Evolutionary conservation across 2,113 vertebrate species (phyloP), one percentile per base, ranked within the genome.

Genomic region (Chascanopsetta lugubris): DNA sequence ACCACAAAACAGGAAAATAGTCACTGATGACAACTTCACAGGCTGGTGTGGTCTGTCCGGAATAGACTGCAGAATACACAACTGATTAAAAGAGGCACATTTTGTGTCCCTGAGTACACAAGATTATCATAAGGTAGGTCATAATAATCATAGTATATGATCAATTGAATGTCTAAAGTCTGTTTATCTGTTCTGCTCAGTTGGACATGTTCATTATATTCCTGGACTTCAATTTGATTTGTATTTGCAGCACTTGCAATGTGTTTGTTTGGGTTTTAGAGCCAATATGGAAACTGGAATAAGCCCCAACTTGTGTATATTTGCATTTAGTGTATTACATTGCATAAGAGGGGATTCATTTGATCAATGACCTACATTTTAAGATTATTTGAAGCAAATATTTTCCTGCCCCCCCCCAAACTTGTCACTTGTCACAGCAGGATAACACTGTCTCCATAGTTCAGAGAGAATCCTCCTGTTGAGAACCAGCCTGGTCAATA

Each of bases 361-460:
- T 21, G 2, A 22, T 55, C 6, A 34, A 56, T 18, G 17, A 10
- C 12, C 50, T 20, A 12, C 18, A 38, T 21, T 11, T 22, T 49
- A 36, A 57, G 48, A 69, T 43, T 40, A 51, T 58, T 72, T 59
- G n/a, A n/a, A 18, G 32, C 40, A 65, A n/a, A 36, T n/a, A 29
- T 69, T 62, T n/a, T 59, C 45, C 22, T 62, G 27, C 21, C 58
- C 3, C 22, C 18, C 34, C 47, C 40, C 25, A 42, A 43, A n/a
- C n/a, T n/a, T n/a, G 26, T 42, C 10, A 18, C 36, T 34, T 8
- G 17, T 27, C 20, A 55, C 58, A 78, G 68, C 40, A 66, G 38
- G 46, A 13, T 34, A 26, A 17, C 5, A 45, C 57, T 48, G 22
- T 47, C 29, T 48, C 22, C 69, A 65, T 50, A 58, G 74, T 24